phyloP scores from a whole-genome alignment of 2,113 vertebrate genomes.

The Charadrius vociferus region DNA sequence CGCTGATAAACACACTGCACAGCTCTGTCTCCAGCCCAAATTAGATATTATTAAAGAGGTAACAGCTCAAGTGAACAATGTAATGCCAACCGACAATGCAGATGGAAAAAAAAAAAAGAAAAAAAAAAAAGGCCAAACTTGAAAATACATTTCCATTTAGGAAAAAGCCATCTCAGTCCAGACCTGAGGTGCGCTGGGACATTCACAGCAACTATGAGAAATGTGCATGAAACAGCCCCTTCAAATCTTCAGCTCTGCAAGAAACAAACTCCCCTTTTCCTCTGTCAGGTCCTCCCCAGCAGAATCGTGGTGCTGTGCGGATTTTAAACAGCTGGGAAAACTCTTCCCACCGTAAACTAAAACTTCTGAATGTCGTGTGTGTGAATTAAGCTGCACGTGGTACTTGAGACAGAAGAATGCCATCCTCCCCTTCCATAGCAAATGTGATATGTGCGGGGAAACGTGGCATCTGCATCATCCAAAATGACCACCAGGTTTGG shows the following conservation, averaged over 20 bases:
- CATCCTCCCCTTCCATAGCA: neutral
- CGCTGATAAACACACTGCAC: neutral
- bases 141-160: neutral
- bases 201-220: neutral
- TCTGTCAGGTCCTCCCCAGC: neutral
- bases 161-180: neutral
- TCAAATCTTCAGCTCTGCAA: neutral
- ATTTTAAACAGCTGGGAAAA: neutral
- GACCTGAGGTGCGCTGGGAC: neutral
- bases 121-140: neutral
- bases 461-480: neutral
- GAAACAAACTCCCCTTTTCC: neutral
- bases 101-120: neutral
- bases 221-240: neutral
- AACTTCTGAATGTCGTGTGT: fast-evolving
- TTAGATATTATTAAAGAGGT: neutral
- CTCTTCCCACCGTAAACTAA: neutral
- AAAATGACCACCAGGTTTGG: neutral
- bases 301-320: neutral
- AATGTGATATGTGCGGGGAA: fast-evolving
- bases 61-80: neutral
- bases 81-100: neutral
- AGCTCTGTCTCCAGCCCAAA: neutral
- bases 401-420: neutral
- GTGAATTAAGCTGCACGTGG: neutral